phyloP scores from a whole-genome alignment of 2,888 invertebrate species.

The Serrognathus titanus region DNA sequence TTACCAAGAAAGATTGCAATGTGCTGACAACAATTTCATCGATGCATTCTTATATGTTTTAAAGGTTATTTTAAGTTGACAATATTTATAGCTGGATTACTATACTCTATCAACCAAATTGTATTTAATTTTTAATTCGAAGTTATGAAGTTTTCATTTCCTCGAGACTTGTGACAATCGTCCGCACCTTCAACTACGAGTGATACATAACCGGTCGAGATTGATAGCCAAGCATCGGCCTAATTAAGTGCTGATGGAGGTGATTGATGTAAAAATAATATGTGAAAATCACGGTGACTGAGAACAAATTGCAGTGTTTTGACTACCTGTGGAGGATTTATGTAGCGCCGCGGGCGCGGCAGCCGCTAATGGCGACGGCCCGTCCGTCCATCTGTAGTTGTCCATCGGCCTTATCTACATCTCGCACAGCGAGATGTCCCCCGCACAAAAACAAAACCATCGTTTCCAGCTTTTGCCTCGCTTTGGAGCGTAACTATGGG shows the following conservation, averaged over 20 bases:
- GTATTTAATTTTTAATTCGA: too few species aligned
- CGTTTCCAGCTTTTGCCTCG: not conserved
- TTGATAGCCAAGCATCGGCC: slow-evolving; percentile 36
- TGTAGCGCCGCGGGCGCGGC: slow-evolving; percentile 27
- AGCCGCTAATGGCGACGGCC: slow-evolving; percentile 17
- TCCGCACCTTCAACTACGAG: too few species aligned
- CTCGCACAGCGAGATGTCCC: slow-evolving; percentile 18
- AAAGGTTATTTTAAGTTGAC: too few species aligned
- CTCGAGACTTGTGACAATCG: too few species aligned
- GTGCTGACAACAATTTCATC: too few species aligned
- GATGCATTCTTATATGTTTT: too few species aligned
- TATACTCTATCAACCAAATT: too few species aligned
- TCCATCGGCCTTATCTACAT: slow-evolving; percentile 15
- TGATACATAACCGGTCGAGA: slow-evolving; percentile 25
- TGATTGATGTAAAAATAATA: slow-evolving; percentile 49
- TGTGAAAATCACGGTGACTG: slow-evolving; percentile 48
- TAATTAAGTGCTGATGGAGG: slow-evolving; percentile 47
- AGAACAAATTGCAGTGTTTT: slow-evolving; percentile 39
- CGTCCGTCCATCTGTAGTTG: slow-evolving; percentile 15
- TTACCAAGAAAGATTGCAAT: too few species aligned
- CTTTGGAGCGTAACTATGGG: slow-evolving; percentile 12
- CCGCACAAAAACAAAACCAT: slow-evolving; percentile 3
- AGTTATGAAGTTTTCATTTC: too few species aligned
- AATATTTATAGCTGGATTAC: too few species aligned
- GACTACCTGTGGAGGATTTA: slow-evolving; percentile 43